Evolutionary conservation across 1,140 invertebrate genomes (phyloP).

Genomic region (Octopus bimaculoides): DNA sequence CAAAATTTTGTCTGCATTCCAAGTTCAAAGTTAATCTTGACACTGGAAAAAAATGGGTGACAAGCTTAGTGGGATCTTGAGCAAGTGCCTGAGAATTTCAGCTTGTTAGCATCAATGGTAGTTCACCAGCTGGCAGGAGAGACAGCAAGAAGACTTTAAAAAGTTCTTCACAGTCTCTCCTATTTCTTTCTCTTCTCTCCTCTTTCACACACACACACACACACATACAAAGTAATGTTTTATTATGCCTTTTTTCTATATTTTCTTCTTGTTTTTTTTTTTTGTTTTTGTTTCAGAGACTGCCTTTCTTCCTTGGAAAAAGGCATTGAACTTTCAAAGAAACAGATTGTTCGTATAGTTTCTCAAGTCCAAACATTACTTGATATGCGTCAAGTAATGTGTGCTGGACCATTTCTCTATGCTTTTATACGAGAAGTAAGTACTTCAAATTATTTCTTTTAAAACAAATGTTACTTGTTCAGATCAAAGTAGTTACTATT

Average conservation of each 20-base stretch:
- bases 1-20: too few relatives aligned
- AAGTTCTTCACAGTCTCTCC: neutral
- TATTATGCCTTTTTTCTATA: slow-evolving; percentile 8
- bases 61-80: too few relatives aligned
- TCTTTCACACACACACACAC: neutral
- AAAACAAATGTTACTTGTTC: slow-evolving; percentile 3
- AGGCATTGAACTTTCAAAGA: slow-evolving; percentile 75
- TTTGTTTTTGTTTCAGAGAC: slow-evolving; percentile 28
- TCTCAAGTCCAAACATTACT: slow-evolving; percentile 79
- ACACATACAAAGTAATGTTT: neutral
- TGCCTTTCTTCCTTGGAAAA: slow-evolving; percentile 60
- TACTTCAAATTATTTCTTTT: neutral
- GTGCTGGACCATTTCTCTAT: slow-evolving; percentile 87
- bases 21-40: too few relatives aligned
- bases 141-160: too few relatives aligned
- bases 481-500: neutral
- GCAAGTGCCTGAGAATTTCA: too few relatives aligned
- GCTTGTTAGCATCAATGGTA: too few relatives aligned
- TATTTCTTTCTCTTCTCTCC: neutral
- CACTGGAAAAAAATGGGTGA: too few relatives aligned
- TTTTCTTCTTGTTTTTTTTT: neutral
- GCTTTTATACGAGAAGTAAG: slow-evolving; percentile 74
- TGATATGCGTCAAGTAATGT: slow-evolving; percentile 76
- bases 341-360: slow-evolving; percentile 71
- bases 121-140: too few relatives aligned